Evolutionary conservation across 2,888 invertebrate species (phyloP).

Genomic region (Thysanoteuthis rhombus): DNA sequence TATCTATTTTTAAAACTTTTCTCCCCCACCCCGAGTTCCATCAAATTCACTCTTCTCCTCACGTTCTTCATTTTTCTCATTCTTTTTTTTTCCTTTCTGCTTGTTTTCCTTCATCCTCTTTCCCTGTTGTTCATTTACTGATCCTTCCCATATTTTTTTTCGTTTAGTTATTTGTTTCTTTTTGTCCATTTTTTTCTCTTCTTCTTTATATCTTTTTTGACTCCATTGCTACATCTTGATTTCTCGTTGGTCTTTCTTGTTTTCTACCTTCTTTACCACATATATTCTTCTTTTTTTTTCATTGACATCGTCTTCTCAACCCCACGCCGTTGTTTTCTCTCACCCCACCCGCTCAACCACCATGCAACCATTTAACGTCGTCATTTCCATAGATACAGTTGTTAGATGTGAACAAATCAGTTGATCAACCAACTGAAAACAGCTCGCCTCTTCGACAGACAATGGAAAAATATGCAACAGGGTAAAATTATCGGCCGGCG

Average conservation of each 20-base stretch:
- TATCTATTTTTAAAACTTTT: too few species aligned
- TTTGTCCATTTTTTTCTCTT: too few species aligned
- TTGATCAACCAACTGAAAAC: neutral
- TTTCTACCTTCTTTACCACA: neutral
- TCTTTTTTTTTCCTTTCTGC: too few species aligned
- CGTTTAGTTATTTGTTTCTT: too few species aligned
- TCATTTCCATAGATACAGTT: neutral
- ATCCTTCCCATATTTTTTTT: too few species aligned
- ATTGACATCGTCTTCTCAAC: neutral
- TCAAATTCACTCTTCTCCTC: too few species aligned
- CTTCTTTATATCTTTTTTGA: too few species aligned
- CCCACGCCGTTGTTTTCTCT: neutral
- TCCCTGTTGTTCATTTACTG: too few species aligned
- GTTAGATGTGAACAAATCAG: neutral
- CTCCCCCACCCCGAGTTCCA: too few species aligned
- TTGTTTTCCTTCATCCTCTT: too few species aligned
- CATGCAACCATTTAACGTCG: neutral
- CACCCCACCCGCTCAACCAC: neutral
- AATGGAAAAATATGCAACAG: neutral
- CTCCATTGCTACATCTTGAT: too few species aligned
- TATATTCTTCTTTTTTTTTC: neutral
- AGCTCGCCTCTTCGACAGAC: neutral
- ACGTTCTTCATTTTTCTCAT: too few species aligned
- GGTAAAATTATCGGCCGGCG: neutral
- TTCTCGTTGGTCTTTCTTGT: neutral